phyloP scores from a whole-genome alignment of 2,888 invertebrate genomes.

The Harpalus rubripes region DNA sequence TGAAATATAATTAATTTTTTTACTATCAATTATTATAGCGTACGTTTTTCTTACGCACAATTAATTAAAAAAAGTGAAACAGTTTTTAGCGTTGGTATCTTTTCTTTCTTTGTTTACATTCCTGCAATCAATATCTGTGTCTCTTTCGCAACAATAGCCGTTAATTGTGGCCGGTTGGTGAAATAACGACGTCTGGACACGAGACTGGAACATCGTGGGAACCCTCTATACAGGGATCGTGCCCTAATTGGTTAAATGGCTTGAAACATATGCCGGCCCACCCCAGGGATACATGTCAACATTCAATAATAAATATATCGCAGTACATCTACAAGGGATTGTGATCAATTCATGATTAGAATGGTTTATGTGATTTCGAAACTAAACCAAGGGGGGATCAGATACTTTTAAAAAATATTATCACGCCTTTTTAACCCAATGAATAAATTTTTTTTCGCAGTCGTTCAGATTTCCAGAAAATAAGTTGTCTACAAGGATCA shows the following conservation, averaged over 20 bases:
- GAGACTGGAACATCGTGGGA: conserved; percentile 58
- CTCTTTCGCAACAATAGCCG: conserved; percentile 46
- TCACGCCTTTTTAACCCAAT: not conserved
- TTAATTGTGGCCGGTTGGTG: conserved; percentile 65
- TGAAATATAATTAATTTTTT: too few relatives aligned
- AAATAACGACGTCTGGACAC: conserved; percentile 63
- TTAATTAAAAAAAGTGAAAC: not conserved
- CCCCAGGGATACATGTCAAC: conserved; percentile 69
- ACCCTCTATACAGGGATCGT: conserved; percentile 72
- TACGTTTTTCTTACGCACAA: not conserved
- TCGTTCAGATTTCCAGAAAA: too few relatives aligned
- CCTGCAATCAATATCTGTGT: not conserved
- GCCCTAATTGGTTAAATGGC: conserved; percentile 78
- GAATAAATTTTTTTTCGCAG: not conserved
- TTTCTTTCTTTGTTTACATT: not conserved
- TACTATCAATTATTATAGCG: too few relatives aligned
- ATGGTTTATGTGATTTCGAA: not conserved
- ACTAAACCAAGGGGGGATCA: not conserved
- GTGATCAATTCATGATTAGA: not conserved
- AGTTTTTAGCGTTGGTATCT: not conserved
- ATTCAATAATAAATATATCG: conserved; percentile 62
- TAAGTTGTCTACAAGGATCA: too few relatives aligned
- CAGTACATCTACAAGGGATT: not conserved
- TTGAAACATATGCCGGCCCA: conserved; percentile 76
- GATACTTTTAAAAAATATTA: not conserved